Evolutionary conservation across 2,888 invertebrate species (phyloP).

Genomic region (Homarus gammarus): DNA sequence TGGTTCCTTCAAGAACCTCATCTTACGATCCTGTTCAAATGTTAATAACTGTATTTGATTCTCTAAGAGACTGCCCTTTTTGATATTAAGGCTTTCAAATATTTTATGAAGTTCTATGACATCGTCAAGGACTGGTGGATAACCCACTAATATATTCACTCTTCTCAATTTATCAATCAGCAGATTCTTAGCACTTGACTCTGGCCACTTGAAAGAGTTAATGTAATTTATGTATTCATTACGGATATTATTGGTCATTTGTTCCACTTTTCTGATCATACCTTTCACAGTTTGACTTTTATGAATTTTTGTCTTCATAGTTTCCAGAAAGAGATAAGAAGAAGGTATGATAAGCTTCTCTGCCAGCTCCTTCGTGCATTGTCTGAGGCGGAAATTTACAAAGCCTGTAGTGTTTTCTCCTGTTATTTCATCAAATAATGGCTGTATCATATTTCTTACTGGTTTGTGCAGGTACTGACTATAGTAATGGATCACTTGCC

Average conservation of each 20-base stretch:
- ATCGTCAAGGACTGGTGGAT: conserved; percentile 38
- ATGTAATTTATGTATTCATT: conserved; percentile 31
- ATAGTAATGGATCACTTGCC: conserved; percentile 55
- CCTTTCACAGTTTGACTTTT: background rate
- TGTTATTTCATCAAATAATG: conserved; percentile 32
- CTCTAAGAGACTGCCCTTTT: background rate
- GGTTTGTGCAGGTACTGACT: conserved; percentile 42
- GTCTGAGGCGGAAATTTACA: conserved; percentile 35
- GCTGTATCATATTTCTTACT: conserved; percentile 39
- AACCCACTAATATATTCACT: conserved; percentile 44
- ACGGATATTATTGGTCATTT: conserved; percentile 43
- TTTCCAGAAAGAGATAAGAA: conserved; percentile 35
- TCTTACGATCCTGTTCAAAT: conserved; percentile 33
- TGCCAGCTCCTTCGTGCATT: conserved; percentile 51
- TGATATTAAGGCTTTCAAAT: background rate
- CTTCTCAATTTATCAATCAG: conserved; percentile 40
- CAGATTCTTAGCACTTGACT: conserved; percentile 10
- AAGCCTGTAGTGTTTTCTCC: conserved; percentile 20
- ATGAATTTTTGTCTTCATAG: conserved; percentile 20
- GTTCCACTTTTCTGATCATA: conserved; percentile 11
- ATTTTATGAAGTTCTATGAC: background rate
- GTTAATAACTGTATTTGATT: conserved; percentile 45
- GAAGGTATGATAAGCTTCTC: conserved; percentile 38
- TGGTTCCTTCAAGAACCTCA: conserved; percentile 44
- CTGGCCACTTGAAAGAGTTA: conserved; percentile 38